phyloP scores from a whole-genome alignment of 2,113 vertebrate genomes.

The Furnarius figulus region DNA sequence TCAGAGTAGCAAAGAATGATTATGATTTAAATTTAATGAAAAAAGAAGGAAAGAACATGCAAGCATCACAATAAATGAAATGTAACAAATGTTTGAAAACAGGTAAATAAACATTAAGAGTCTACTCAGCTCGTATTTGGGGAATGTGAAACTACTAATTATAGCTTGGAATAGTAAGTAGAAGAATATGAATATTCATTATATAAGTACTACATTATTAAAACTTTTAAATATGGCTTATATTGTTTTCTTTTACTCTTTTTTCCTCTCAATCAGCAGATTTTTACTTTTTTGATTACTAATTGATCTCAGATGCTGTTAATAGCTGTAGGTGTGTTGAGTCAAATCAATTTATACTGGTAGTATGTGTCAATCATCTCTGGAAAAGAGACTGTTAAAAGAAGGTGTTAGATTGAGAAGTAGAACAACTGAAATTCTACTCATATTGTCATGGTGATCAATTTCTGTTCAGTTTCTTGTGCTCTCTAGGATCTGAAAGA shows the following conservation, averaged over 20 bases:
- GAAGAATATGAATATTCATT: not conserved
- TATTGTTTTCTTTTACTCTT: not conserved
- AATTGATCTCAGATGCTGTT: not conserved
- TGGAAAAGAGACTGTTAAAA: not conserved
- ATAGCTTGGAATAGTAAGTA: not conserved
- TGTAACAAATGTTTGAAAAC: not conserved
- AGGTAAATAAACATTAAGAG: not conserved
- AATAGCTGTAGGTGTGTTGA: not conserved
- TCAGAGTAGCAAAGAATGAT: not conserved
- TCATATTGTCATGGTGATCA: not conserved
- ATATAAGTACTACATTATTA: not conserved
- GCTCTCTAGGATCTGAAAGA: not conserved
- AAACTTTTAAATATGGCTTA: not conserved
- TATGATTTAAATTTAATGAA: not conserved
- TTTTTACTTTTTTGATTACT: not conserved
- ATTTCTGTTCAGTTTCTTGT: not conserved
- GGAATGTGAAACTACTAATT: not conserved
- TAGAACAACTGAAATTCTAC: not conserved
- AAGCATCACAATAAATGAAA: not conserved
- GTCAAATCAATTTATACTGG: not conserved
- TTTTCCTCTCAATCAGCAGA: not conserved
- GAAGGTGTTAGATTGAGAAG: not conserved
- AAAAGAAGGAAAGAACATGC: not conserved
- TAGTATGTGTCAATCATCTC: not conserved
- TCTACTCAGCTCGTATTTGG: not conserved